A percentile compares a stretch with the other conserved stretches of the same genome.
Conservation (phyloP, 2,797 vertebrate genomes). For the Ctenosaura bakeri region DNA sequence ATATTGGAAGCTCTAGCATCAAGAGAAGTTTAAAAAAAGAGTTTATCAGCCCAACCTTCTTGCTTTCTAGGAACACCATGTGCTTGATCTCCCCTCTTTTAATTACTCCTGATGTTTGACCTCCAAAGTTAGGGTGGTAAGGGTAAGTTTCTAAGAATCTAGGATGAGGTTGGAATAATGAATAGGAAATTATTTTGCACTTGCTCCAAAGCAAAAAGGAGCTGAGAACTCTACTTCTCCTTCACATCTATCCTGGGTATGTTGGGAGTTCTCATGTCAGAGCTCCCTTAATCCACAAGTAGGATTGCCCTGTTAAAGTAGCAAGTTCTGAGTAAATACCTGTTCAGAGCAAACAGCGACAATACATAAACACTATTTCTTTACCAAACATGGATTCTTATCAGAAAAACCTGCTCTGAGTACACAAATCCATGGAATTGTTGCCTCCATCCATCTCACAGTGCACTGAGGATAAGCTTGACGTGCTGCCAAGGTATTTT, state of each 20-base stretch:
- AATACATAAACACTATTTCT: not conserved
- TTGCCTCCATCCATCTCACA: slow-evolving; percentile 36
- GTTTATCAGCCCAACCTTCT: no score
- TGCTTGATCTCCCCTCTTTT: no score
- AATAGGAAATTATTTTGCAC: not conserved
- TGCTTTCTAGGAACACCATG: no score
- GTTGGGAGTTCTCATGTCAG: not conserved
- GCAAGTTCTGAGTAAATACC: not conserved
- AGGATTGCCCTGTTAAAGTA: not conserved
- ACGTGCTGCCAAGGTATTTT: slow-evolving; percentile 30
- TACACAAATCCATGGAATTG: slow-evolving; percentile 10
- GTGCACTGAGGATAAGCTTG: slow-evolving; percentile 33
- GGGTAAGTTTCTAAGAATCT: no score
- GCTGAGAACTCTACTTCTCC: not conserved
- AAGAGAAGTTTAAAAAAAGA: no score
- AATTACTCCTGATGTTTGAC: not conserved
- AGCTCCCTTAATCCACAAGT: not conserved
- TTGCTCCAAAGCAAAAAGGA: not conserved
- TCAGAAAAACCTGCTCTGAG: slow-evolving; percentile 19
- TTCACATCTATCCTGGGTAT: not conserved
- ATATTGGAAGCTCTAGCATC: no score
- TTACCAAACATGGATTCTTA: not conserved
- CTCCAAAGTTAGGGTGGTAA: not conserved
- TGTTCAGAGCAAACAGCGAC: not conserved
- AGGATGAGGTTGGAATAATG: not conserved